These are phyloP conservation scores for Drosophila saltans DNA, from an alignment of 1,140 invertebrate species.

Conservation along the genomic window DNA sequence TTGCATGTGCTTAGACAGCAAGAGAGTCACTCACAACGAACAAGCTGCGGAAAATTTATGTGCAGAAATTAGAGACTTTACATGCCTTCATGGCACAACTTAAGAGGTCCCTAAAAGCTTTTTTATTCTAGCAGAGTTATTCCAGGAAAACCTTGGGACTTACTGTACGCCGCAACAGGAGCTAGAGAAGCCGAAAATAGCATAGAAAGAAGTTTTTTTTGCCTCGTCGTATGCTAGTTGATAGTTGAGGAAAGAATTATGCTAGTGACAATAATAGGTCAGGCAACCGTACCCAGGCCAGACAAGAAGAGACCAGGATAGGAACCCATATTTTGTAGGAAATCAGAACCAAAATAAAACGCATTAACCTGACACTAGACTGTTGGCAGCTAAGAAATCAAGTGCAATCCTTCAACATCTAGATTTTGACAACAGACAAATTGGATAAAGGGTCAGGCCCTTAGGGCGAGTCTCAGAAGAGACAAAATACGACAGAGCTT, in stretches of 20 bases:
- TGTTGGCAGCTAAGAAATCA: neutral
- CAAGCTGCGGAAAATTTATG: too few relatives aligned
- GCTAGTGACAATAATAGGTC: neutral
- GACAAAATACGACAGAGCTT: constrained; percentile 22
- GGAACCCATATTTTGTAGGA: constrained; percentile 22
- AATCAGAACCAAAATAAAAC: constrained; percentile 15
- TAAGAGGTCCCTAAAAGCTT: too few relatives aligned
- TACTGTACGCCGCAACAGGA: too few relatives aligned
- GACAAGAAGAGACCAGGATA: constrained; percentile 15
- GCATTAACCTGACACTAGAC: neutral
- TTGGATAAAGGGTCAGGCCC: constrained; percentile 12
- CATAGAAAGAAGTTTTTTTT: too few relatives aligned
- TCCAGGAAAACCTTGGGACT: too few relatives aligned
- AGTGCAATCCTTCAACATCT: constrained; percentile 19
- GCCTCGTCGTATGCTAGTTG: neutral
- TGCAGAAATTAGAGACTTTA: too few relatives aligned
- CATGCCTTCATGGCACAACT: too few relatives aligned
- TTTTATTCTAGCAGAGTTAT: too few relatives aligned
- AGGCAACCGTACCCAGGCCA: constrained; percentile 8
- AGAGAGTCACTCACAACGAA: too few relatives aligned
- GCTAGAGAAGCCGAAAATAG: too few relatives aligned
- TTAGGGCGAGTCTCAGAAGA: constrained; percentile 15
- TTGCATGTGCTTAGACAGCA: too few relatives aligned
- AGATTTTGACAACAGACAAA: constrained; percentile 24
- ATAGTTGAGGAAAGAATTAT: neutral